Base-by-base conservation (phyloP, 1,140 invertebrate genomes). In the Mylabris phalerata region DNA sequence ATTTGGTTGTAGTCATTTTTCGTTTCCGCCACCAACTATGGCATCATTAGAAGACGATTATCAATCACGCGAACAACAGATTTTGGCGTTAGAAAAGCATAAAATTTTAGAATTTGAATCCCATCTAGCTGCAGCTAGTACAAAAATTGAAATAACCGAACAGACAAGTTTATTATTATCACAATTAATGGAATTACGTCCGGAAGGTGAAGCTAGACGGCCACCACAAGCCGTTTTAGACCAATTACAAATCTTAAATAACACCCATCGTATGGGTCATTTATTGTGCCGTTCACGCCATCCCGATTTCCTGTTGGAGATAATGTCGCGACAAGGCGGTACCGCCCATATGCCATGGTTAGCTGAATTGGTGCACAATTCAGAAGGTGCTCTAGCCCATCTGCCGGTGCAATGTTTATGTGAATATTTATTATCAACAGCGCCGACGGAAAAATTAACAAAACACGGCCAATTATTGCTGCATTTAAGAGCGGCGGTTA, bases 331-430 rank as follows among this genome's bases (percentile, higher is more conserved):
- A 54, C 88, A 88, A 70, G 91, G 90, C 26, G 64, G 73, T 73
- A 9, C 88, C 86, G 13, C 90, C 60, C 91, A 94, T 19, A 96
- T 98, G 93, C 93, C 95, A 3, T 98, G 95, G 95, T 78, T 98
- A 40, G 92, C 93, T 9, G 93, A 96, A 72, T 76, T 98, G 32
- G 91, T 98, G 9, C 89, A 95, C 63, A 93, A 89, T 62, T 92
- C 89, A 65, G 92, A 95, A 68, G 86, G 90, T 3, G 89, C 90
- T n/a, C 70, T 80, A 56, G 84, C 88, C 68, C 88, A 93, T 57
- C 75, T 98, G 6, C 95, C 95, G 0, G 93, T 98, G 24, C 94
- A 97, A 68, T 97, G 95, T 75, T 79, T 98, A 4, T 98, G 95
- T 78, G 95, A 98, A 75, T 98, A 97, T 75, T 78, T 98, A 24